phyloP scores from a whole-genome alignment of 2,797 vertebrate genomes.

The Micromesistius poutassou region DNA sequence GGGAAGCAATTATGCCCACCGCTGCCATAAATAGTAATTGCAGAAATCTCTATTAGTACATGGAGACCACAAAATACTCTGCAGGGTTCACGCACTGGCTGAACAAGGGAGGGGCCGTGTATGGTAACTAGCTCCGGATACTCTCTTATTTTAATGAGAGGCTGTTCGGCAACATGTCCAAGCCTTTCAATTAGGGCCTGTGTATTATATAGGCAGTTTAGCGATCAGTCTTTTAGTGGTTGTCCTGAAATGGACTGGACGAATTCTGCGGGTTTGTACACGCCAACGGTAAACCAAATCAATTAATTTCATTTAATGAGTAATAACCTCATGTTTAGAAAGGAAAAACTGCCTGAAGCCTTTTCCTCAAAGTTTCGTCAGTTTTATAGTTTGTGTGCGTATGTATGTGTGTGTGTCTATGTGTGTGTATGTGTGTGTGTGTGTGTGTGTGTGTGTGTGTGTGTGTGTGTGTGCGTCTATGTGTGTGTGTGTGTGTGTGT shows the following conservation, averaged over 20 bases:
- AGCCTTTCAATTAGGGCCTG: conserved; percentile 57
- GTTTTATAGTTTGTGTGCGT: conserved; percentile 12
- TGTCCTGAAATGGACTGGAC: conserved; percentile 45
- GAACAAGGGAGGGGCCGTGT: conserved; percentile 11
- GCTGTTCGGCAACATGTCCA: conserved; percentile 53
- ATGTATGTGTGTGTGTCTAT: too few relatives aligned
- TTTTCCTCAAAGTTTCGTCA: conserved; percentile 8
- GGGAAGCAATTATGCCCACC: conserved; percentile 62
- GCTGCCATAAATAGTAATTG: conserved; percentile 63
- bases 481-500: background rate
- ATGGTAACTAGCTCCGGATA: background rate
- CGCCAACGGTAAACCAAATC: conserved; percentile 37
- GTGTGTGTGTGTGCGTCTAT: conserved; percentile 9
- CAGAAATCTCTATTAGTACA: conserved; percentile 57
- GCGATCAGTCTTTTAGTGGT: conserved; percentile 59
- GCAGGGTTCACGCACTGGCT: conserved; percentile 17
- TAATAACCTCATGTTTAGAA: conserved; percentile 47
- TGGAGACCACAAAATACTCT: conserved; percentile 47
- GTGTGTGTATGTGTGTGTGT: conserved; percentile 1
- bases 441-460: conserved; percentile 11
- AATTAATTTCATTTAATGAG: conserved; percentile 46
- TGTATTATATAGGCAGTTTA: conserved; percentile 54
- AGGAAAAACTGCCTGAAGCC: conserved; percentile 21
- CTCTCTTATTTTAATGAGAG: conserved; percentile 37
- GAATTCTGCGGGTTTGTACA: conserved; percentile 37